Percentiles rank a stretch among this genome's conserved stretches.
Conservation (phyloP, 2,113 vertebrate species). For the Strix aluco region DNA sequence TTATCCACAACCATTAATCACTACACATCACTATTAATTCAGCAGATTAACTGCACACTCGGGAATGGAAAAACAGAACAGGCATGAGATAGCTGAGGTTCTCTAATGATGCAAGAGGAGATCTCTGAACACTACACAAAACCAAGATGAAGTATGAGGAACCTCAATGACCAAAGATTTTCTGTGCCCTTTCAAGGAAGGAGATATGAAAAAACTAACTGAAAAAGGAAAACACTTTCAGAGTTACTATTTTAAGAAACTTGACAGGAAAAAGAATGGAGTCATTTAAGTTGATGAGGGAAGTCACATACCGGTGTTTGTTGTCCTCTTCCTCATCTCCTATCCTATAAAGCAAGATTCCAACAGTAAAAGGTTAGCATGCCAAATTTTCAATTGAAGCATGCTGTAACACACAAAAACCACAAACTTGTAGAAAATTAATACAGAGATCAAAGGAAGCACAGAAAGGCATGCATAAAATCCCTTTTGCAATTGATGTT, state of each 20-base stretch:
- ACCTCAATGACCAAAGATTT: not conserved
- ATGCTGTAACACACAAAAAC: constrained; percentile 34
- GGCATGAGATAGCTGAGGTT: accelerated
- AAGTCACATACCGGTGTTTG: constrained; percentile 56
- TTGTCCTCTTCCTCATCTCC: constrained; percentile 72
- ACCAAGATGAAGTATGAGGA: not conserved
- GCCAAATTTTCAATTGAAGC: constrained; percentile 5
- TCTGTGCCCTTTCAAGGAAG: not conserved
- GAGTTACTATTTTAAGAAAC: not conserved
- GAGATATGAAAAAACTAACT: not conserved
- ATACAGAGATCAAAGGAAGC: constrained; percentile 46
- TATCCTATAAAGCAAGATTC: constrained; percentile 70
- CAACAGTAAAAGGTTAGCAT: constrained; percentile 61
- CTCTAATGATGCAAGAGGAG: not conserved
- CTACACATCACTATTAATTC: not conserved
- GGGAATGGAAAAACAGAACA: not conserved
- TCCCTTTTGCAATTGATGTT: not conserved
- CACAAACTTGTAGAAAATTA: constrained; percentile 22
- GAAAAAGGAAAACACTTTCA: not conserved
- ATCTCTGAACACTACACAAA: not conserved
- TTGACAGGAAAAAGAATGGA: not conserved
- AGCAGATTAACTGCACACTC: not conserved
- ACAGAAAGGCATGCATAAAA: constrained; percentile 52
- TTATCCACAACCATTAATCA: not conserved
- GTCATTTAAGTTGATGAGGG: not conserved